Evolutionary conservation across 2,113 vertebrate species (phyloP).

Genomic region (Leptodactylus fuscus): DNA sequence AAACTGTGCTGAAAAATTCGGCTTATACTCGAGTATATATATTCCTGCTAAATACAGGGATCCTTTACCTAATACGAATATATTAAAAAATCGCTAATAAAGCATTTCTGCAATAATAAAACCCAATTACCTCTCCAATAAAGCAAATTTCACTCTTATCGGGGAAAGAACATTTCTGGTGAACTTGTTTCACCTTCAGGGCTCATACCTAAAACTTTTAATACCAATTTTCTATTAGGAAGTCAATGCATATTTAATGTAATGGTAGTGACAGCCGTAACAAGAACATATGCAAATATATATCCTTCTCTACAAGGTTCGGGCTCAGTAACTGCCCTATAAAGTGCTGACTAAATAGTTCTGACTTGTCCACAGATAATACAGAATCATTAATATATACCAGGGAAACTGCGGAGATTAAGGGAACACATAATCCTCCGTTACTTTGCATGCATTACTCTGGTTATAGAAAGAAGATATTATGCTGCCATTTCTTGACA

Average conservation of each 20-base stretch:
- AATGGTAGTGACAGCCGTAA: not conserved
- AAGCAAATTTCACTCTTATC: not conserved
- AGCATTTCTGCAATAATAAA: too few relatives aligned
- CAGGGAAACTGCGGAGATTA: slow-evolving; percentile 21
- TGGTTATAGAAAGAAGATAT: slow-evolving; percentile 17
- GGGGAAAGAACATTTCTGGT: not conserved
- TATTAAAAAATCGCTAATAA: too few relatives aligned
- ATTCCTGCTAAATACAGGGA: too few relatives aligned
- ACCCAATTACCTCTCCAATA: too few relatives aligned
- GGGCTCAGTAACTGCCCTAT: not conserved
- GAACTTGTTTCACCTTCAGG: not conserved
- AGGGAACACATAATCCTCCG: slow-evolving; percentile 22
- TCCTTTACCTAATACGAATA: too few relatives aligned
- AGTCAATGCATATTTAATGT: not conserved
- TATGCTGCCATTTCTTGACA: slow-evolving; percentile 6
- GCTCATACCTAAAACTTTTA: not conserved
- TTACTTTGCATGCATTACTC: slow-evolving; percentile 44
- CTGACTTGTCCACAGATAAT: slow-evolving; percentile 31
- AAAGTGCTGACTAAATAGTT: slow-evolving; percentile 34
- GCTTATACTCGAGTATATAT: too few relatives aligned
- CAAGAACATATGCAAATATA: not conserved
- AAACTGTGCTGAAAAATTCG: too few relatives aligned
- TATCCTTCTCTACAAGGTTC: not conserved
- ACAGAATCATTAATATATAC: slow-evolving; percentile 19
- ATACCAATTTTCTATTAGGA: slow-evolving; percentile 7